Conservation (phyloP, 1,140 invertebrate species). For the Glomeris maerens region DNA sequence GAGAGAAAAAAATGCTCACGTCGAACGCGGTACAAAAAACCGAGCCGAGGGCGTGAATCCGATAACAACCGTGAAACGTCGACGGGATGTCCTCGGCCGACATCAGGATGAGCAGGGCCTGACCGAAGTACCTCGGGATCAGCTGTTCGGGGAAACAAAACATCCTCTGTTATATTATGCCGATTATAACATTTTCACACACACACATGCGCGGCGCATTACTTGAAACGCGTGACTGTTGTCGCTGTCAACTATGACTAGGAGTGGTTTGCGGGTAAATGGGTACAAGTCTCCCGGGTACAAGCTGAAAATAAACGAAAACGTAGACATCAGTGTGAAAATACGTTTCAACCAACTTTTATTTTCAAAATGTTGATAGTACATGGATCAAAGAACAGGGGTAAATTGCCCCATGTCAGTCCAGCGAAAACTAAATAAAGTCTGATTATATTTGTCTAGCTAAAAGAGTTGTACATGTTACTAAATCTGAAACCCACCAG, state of each 20-base stretch:
- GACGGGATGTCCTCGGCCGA: constrained; percentile 79
- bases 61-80: constrained; percentile 68
- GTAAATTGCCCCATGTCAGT: too few species aligned
- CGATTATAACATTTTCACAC: too few species aligned
- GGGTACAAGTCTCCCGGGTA: constrained; percentile 87
- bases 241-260: constrained; percentile 87
- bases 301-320: constrained; percentile 35
- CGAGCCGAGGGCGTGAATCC: too few species aligned
- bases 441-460: too few species aligned
- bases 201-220: constrained; percentile 38
- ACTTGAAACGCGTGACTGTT: constrained; percentile 89
- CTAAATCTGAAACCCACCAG: constrained; percentile 33
- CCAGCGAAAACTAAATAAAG: too few species aligned
- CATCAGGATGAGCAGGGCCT: constrained; percentile 86
- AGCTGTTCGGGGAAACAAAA: too few species aligned
- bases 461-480: too few species aligned
- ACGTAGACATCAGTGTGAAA: neutral
- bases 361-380: constrained; percentile 10
- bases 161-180: too few species aligned
- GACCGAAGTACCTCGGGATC: constrained; percentile 71
- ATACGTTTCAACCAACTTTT: neutral
- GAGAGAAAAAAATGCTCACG: constrained; percentile 27
- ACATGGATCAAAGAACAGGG: too few species aligned
- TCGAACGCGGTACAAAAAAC: too few species aligned
- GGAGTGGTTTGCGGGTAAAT: constrained; percentile 79